Percentiles rank a stretch among this genome's conserved stretches.
phyloP scores from a whole-genome alignment of 2,797 vertebrate genomes.

The Jordanella pulchra region DNA sequence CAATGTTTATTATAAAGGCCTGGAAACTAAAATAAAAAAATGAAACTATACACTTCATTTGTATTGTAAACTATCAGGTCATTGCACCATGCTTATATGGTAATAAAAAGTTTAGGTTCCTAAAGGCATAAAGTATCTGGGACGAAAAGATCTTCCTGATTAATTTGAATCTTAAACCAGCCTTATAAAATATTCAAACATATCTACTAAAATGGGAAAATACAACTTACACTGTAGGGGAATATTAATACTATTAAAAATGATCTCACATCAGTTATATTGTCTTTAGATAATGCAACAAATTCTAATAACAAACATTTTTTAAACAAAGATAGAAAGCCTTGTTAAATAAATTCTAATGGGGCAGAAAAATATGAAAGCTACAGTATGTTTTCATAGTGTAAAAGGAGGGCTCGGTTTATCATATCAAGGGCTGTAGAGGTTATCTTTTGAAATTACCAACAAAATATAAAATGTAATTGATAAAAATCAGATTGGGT shows the following conservation, averaged over 20 bases:
- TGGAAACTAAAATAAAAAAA: conserved; percentile 20
- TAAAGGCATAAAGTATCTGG: background rate
- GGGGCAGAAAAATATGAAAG: too few species aligned
- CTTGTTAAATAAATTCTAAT: background rate
- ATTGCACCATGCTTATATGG: background rate
- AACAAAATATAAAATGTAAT: background rate
- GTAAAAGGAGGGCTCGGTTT: background rate
- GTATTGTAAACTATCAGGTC: background rate
- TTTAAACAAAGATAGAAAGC: background rate
- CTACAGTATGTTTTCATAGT: background rate
- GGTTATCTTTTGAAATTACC: background rate
- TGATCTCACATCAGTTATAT: background rate
- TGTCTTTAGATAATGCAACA: background rate
- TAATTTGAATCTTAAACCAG: too few species aligned
- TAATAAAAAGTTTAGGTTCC: background rate
- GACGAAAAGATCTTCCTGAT: background rate
- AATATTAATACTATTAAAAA: background rate
- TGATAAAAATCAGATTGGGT: background rate
- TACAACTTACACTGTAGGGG: background rate
- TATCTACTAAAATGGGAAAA: background rate
- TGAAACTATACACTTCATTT: background rate
- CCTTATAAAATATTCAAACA: too few species aligned
- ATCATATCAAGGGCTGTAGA: background rate
- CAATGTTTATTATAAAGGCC: background rate
- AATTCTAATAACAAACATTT: too few species aligned